Conservation (phyloP, 2,888 invertebrate genomes). For the Drosophila lutescens region DNA sequence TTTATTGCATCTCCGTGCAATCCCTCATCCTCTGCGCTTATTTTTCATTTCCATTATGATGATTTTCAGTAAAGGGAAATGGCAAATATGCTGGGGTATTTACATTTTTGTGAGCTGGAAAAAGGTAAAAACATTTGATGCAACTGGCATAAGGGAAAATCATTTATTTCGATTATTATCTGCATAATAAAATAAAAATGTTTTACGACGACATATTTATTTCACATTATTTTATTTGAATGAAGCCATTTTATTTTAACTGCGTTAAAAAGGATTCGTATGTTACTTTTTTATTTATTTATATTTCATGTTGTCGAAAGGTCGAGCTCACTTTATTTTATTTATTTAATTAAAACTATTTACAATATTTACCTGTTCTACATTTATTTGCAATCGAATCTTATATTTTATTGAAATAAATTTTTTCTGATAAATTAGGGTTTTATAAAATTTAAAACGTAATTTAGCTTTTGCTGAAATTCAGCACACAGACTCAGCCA, state of each 20-base stretch:
- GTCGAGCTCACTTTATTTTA: too few relatives aligned
- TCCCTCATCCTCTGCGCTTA: constrained; percentile 11
- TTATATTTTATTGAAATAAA: too few relatives aligned
- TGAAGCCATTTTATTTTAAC: too few relatives aligned
- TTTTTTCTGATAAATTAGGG: too few relatives aligned
- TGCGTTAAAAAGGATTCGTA: too few relatives aligned
- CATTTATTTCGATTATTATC: background rate
- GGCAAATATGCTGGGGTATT: background rate
- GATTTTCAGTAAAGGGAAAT: constrained; percentile 8
- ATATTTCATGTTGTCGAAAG: too few relatives aligned
- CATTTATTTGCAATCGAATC: too few relatives aligned
- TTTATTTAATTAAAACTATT: too few relatives aligned
- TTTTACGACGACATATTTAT: background rate
- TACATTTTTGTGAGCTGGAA: background rate
- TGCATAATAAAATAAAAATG: background rate
- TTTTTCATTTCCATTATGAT: constrained; percentile 19
- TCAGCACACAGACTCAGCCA: background rate
- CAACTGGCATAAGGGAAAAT: background rate
- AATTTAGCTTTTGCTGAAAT: too few relatives aligned
- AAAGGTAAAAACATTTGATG: background rate
- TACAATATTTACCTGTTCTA: too few relatives aligned
- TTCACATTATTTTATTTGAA: background rate
- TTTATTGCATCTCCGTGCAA: constrained; percentile 35
- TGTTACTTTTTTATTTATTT: too few relatives aligned
- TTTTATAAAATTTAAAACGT: too few relatives aligned